Evolutionary conservation across 2,797 vertebrate species (phyloP), one percentile per base, ranked within the genome.

Genomic region (Notoglanidium macrostoma): DNA sequence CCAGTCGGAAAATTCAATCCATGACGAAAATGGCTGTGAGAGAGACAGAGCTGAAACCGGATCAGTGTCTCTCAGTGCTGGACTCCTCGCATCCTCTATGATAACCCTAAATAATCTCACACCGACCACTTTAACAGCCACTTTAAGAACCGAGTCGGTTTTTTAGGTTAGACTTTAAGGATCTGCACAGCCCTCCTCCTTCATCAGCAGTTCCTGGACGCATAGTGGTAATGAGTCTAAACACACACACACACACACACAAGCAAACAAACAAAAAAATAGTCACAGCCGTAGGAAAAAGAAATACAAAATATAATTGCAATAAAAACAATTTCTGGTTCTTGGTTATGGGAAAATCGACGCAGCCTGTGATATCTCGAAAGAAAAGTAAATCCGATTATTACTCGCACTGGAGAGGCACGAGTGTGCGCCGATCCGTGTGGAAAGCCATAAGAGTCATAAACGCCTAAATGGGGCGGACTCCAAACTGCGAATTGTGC

Each of bases 321-420:
- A 44, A 21, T 44, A 4, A 87, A 15, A 26, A 40, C 57, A 21
- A n/a, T 51, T 3, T 14, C 51, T 19, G 44, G 11, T n/a, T n/a
- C 11, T 29, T 49, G 26, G 29, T n/a, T 15, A 61, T n/a, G 35
- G 14, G 23, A n/a, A 65, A 54, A 40, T 15, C 32, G 11, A 15
- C 11, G 49, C 4, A 35, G 82, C 1, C 54, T 72, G 74, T 35
- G 85, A 67, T 35, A 67, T 61, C 21, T 59, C 8, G n/a, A 79
- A 61, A 70, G 54, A 59, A 85, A 84, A 87, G 61, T 79, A 84
- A 84, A 87, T 78, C 63, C 35, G 82, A 84, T 87, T 61, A 87
- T 65, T 68, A 6, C 61, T 67, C 86, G 78, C 1, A 74, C 59
- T 67, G 61, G 84, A 85, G 72, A 78, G 26, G 35, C 59, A 40